A percentile compares a stretch with the other conserved stretches of the same genome.
phyloP scores from a whole-genome alignment of 2,797 vertebrate species.

The Orientallactaga sibirica region DNA sequence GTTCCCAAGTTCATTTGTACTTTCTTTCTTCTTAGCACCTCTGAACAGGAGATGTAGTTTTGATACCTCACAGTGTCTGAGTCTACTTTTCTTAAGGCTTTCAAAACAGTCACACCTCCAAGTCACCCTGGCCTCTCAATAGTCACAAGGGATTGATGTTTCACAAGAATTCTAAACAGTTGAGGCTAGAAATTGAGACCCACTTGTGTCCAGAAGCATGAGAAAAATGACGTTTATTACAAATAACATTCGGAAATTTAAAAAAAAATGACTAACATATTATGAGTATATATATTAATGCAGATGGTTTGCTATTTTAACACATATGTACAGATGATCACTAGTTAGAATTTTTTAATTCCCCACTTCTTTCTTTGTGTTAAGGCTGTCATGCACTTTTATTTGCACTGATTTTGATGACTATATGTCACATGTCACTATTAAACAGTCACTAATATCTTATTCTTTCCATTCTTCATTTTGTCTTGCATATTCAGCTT shows the following conservation, averaged over 20 bases:
- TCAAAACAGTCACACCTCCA: not conserved
- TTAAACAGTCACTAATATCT: not conserved
- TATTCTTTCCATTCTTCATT: not conserved
- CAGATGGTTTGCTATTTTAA: not conserved
- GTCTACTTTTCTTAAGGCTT: not conserved
- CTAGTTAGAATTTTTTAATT: not conserved
- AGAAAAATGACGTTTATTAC: not conserved
- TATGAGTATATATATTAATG: too few species aligned
- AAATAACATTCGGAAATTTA: not conserved
- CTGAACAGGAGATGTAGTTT: not conserved
- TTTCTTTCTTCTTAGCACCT: too few species aligned
- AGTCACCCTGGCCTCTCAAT: not conserved
- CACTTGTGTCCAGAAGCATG: not conserved
- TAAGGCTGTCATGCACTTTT: conserved; percentile 1
- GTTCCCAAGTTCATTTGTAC: too few species aligned
- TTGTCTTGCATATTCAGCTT: not conserved
- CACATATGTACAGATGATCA: not conserved
- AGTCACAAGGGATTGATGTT: not conserved
- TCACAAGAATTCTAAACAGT: not conserved
- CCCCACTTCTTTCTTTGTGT: not conserved
- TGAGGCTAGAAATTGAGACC: not conserved
- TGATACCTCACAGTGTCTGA: not conserved
- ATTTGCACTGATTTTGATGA: conserved; percentile 12
- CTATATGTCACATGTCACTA: not conserved
- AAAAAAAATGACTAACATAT: not conserved